phyloP scores from a whole-genome alignment of 2,888 invertebrate genomes.

The Metellina segmentata region DNA sequence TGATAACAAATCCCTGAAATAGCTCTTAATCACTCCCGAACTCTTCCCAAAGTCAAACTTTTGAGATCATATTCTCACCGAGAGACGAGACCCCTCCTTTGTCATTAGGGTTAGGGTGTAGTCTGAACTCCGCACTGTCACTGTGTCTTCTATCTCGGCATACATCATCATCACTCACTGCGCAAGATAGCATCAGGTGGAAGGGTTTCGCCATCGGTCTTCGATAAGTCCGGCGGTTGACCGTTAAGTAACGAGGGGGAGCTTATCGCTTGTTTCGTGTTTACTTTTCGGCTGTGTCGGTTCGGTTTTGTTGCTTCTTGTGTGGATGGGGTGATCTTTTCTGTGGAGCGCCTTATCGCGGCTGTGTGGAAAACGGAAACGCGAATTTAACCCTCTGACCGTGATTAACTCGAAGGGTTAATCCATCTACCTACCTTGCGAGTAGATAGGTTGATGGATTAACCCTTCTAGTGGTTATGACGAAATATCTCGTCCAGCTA shows the following conservation, averaged over 20 bases:
- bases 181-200: conserved; percentile 27
- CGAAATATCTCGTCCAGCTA: too few species aligned
- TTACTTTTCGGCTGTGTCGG: too few species aligned
- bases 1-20: not conserved
- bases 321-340: too few species aligned
- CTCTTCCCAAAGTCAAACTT: not conserved
- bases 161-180: conserved; percentile 43
- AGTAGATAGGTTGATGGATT: too few species aligned
- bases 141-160: conserved; percentile 33
- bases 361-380: too few species aligned
- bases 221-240: conserved; percentile 48
- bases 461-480: too few species aligned
- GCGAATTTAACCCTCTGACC: too few species aligned
- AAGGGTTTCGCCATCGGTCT: conserved; percentile 14
- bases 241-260: conserved; percentile 16
- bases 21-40: not conserved
- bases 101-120: conserved; percentile 59
- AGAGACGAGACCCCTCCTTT: conserved; percentile 48
- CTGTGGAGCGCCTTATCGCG: too few species aligned
- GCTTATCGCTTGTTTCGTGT: not conserved
- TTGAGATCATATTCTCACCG: conserved; percentile 21
- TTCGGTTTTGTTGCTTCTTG: too few species aligned
- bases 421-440: too few species aligned
- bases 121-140: conserved; percentile 6
- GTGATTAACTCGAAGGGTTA: too few species aligned